Conservation (phyloP, 2,888 invertebrate genomes). For the Drosophila flavopinicola region DNA sequence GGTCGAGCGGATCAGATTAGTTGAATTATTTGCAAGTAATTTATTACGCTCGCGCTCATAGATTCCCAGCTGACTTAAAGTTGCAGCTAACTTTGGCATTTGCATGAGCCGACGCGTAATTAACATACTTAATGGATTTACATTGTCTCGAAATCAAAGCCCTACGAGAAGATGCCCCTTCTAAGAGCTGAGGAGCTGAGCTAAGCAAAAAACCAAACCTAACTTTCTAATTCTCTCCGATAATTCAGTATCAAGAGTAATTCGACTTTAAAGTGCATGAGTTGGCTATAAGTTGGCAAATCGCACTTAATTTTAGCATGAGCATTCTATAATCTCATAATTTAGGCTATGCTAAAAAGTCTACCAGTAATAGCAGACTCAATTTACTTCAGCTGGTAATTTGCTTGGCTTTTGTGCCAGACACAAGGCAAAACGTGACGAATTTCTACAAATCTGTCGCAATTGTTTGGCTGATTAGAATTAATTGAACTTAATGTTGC, state of each 20-base stretch:
- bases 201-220: conserved; percentile 3
- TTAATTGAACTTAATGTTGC: conserved; percentile 41
- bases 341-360: too few species aligned
- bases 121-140: conserved; percentile 76
- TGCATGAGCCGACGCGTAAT: conserved; percentile 60
- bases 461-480: conserved; percentile 53
- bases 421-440: conserved; percentile 35
- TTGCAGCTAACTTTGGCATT: conserved; percentile 26
- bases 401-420: conserved; percentile 4
- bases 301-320: neutral
- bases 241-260: conserved; percentile 15
- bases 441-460: conserved; percentile 35
- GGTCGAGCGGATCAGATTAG: conserved; percentile 65
- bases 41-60: conserved; percentile 72
- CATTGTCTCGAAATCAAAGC: conserved; percentile 49
- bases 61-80: conserved; percentile 50
- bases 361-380: too few species aligned
- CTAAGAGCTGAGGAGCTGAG: neutral
- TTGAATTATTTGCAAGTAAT: conserved; percentile 80
- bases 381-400: conserved; percentile 15
- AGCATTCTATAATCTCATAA: neutral
- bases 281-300: neutral
- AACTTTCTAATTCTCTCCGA: conserved; percentile 4
- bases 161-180: neutral
- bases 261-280: neutral